Percentiles rank a stretch among this genome's conserved stretches.
Evolutionary conservation across 2,888 invertebrate species (phyloP).

Genomic region (Epinotia ramella): DNA sequence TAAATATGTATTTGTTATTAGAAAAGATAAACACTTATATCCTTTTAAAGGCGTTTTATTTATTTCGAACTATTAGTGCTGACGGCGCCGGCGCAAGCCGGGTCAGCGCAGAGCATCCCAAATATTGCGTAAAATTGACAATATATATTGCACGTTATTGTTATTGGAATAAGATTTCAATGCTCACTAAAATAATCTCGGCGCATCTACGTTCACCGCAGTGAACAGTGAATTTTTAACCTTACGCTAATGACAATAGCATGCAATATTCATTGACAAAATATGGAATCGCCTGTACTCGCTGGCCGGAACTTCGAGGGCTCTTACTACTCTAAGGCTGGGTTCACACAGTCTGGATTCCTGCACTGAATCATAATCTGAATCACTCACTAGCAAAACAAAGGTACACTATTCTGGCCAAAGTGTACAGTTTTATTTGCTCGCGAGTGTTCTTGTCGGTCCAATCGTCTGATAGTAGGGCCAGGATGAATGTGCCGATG

Average conservation of each 20-base stretch:
- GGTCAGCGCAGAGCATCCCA: not conserved
- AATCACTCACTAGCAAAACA: too few relatives aligned
- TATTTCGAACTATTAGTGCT: constrained; percentile 44
- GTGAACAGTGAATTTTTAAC: not conserved
- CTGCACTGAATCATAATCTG: too few relatives aligned
- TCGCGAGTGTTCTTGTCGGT: too few relatives aligned
- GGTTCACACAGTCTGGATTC: too few relatives aligned
- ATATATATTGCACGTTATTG: not conserved
- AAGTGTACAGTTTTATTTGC: too few relatives aligned
- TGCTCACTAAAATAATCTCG: not conserved
- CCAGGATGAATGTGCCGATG: not conserved
- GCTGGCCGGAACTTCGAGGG: not conserved
- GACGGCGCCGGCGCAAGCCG: not conserved
- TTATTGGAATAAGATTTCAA: not conserved
- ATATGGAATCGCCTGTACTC: not conserved
- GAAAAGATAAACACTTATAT: constrained; percentile 58
- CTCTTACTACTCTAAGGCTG: too few relatives aligned
- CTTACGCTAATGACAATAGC: not conserved
- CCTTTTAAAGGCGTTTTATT: constrained; percentile 59
- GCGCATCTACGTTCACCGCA: not conserved
- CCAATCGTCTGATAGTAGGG: not conserved
- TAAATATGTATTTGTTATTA: constrained; percentile 55
- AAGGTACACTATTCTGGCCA: too few relatives aligned
- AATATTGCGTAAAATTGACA: too few relatives aligned
- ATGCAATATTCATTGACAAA: not conserved